Evolutionary conservation across 2,113 vertebrate genomes (phyloP).

Genomic region (Agapornis roseicollis): DNA sequence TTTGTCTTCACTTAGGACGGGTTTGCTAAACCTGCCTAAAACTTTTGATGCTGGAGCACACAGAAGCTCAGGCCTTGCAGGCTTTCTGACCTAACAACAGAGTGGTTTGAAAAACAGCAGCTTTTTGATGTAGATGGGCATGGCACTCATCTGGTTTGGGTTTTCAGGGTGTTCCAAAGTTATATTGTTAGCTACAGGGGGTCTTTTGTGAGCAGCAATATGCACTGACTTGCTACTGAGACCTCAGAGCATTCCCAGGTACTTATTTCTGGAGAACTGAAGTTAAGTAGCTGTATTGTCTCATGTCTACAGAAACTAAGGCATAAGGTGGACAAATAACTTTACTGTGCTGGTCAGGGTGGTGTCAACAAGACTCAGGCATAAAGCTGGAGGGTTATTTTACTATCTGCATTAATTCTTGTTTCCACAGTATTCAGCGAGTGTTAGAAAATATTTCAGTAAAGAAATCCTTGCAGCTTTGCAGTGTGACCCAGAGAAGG

Average conservation of each 20-base stretch:
- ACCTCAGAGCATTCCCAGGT: neutral
- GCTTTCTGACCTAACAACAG: neutral
- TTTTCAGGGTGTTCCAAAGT: conserved; percentile 40
- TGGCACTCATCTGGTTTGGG: conserved; percentile 28
- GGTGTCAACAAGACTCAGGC: neutral
- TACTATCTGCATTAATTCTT: fast-evolving
- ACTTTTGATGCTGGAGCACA: neutral
- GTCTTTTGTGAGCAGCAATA: neutral
- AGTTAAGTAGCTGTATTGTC: neutral
- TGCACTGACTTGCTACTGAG: neutral
- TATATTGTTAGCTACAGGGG: neutral
- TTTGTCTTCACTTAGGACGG: neutral
- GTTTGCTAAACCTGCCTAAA: neutral
- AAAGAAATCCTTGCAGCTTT: neutral
- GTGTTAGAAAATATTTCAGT: neutral
- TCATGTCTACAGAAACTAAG: neutral
- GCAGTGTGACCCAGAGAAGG: neutral
- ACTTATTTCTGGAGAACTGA: neutral
- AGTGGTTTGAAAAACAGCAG: neutral
- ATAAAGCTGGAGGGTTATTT: neutral
- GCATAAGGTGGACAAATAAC: neutral
- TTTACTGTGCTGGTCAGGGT: neutral
- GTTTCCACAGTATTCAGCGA: neutral
- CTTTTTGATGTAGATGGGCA: conserved; percentile 17
- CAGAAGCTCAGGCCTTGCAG: neutral